phyloP scores from a whole-genome alignment of 2,797 vertebrate species.

The Dromococcyx pavoninus region DNA sequence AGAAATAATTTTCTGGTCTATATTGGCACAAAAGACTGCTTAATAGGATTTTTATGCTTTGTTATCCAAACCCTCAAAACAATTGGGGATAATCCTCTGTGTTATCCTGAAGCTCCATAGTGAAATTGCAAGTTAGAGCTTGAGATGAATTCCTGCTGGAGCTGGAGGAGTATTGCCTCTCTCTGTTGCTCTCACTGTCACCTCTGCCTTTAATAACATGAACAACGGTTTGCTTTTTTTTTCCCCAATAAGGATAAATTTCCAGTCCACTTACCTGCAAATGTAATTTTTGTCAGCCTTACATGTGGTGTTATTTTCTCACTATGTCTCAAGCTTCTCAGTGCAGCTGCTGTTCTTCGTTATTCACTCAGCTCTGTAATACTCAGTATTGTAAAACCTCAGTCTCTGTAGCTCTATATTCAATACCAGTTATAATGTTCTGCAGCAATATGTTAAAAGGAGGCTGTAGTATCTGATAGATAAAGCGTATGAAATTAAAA shows the following conservation, averaged over 20 bases:
- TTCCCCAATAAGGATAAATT: neutral
- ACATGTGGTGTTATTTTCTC: neutral
- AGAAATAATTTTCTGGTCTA: neutral
- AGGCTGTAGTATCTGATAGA: neutral
- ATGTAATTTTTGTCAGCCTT: constrained; percentile 13
- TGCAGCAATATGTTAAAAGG: neutral
- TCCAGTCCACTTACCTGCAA: constrained; percentile 29
- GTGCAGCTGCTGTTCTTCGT: neutral
- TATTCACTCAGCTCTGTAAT: neutral
- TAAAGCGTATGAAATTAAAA: constrained; percentile 12
- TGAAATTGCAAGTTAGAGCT: neutral
- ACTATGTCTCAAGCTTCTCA: neutral
- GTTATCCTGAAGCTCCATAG: neutral
- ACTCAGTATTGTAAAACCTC: neutral
- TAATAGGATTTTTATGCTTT: neutral
- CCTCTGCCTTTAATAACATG: neutral
- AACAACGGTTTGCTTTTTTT: neutral
- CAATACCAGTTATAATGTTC: neutral
- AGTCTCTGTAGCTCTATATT: neutral
- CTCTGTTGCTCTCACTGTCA: neutral
- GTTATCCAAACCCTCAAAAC: neutral
- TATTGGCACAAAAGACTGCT: neutral
- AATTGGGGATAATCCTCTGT: neutral
- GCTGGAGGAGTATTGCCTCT: neutral
- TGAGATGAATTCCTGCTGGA: constrained; percentile 24